phyloP scores from a whole-genome alignment of 2,888 invertebrate species.

The Stratiomys singularior region DNA sequence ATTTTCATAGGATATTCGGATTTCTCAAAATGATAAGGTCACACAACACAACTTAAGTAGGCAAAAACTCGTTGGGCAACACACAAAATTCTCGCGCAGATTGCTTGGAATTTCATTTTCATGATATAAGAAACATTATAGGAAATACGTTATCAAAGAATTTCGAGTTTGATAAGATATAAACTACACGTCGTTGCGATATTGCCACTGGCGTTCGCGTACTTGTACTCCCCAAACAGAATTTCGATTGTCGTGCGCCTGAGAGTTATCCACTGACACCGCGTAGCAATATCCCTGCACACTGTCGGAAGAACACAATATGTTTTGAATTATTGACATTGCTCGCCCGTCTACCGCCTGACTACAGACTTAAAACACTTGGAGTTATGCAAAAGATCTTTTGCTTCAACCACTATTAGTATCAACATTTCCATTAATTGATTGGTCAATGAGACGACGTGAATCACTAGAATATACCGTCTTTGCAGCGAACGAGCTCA shows the following conservation, averaged over 20 bases:
- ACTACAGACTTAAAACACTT: slow-evolving; percentile 5
- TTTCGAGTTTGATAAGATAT: slow-evolving; percentile 44
- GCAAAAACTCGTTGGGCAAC: not conserved
- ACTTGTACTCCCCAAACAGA: not conserved
- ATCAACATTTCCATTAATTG: not conserved
- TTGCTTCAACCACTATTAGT: not conserved
- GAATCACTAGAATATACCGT: no score
- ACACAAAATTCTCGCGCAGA: not conserved
- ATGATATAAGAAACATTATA: slow-evolving; percentile 29
- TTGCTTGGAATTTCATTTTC: slow-evolving; percentile 33
- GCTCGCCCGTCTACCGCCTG: not conserved
- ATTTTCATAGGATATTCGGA: not conserved
- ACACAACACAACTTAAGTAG: not conserved
- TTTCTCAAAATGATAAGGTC: not conserved
- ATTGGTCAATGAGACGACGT: not conserved
- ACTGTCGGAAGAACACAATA: slow-evolving; percentile 22
- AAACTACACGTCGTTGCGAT: not conserved
- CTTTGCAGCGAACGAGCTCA: no score
- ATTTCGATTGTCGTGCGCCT: not conserved
- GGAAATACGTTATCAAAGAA: slow-evolving; percentile 44
- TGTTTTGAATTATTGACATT: slow-evolving; percentile 27
- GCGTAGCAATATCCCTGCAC: not conserved
- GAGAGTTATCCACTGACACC: not conserved
- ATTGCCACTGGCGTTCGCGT: not conserved
- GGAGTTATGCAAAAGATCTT: not conserved